Evolutionary conservation across 2,888 invertebrate species (phyloP).

Genomic region (Dynastes hyllus): DNA sequence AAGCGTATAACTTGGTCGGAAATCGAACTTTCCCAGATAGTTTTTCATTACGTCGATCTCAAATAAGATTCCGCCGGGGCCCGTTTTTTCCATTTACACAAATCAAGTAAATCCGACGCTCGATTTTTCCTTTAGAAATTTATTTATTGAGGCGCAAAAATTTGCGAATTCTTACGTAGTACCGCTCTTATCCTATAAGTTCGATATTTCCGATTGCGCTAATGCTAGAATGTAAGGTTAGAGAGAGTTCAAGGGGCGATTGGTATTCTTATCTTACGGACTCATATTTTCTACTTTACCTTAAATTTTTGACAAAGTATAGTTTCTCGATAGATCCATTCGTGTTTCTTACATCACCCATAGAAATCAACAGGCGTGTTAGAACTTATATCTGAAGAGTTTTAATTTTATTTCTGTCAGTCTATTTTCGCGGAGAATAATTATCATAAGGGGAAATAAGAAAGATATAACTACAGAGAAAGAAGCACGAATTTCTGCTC

Average conservation of each 20-base stretch:
- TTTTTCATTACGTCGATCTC: slow-evolving; percentile 45
- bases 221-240: background rate
- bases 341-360: no score
- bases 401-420: no score
- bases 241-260: background rate
- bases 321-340: no score
- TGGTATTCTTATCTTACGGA: no score
- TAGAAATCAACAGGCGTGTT: no score
- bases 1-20: slow-evolving; percentile 44
- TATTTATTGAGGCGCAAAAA: slow-evolving; percentile 9
- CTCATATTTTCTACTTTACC: no score
- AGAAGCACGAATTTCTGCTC: no score
- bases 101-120: slow-evolving; percentile 41
- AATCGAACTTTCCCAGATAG: slow-evolving; percentile 43
- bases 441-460: no score
- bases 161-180: slow-evolving; percentile 6
- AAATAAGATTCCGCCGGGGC: slow-evolving; percentile 30
- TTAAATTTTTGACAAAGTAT: no score
- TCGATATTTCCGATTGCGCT: background rate
- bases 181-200: background rate
- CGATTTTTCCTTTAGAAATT: slow-evolving; percentile 29
- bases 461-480: no score
- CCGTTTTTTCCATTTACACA: slow-evolving; percentile 40
- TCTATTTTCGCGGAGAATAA: no score
- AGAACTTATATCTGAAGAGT: no score